phyloP scores from a whole-genome alignment of 2,113 vertebrate species.

The Microcebus ravelobensis region DNA sequence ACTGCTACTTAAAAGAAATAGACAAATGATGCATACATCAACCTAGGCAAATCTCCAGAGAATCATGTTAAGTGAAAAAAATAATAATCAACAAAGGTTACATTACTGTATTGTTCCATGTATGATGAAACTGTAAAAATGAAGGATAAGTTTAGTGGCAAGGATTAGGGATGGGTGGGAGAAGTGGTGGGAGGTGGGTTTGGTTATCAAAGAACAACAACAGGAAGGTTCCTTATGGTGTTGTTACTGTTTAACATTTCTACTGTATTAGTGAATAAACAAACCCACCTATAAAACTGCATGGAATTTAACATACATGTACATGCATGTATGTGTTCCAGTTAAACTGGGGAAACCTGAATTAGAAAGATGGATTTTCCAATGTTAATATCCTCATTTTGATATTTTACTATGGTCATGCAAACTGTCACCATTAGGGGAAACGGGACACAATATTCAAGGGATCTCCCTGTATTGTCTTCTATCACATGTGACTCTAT shows the following conservation, averaged over 20 bases:
- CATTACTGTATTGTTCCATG: not conserved
- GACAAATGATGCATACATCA: not conserved
- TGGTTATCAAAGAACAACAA: not conserved
- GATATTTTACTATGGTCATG: not conserved
- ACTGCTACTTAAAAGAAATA: not conserved
- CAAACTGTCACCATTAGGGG: not conserved
- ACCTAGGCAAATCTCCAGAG: not conserved
- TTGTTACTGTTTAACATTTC: not conserved
- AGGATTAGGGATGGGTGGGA: not conserved
- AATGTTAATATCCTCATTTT: not conserved
- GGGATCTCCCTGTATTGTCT: not conserved
- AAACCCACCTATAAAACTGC: not conserved
- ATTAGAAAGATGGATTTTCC: not conserved
- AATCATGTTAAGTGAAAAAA: not conserved
- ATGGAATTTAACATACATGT: not conserved
- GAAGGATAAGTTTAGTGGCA: not conserved
- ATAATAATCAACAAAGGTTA: not conserved
- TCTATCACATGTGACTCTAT: not conserved
- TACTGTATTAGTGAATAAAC: not conserved
- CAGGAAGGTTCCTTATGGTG: not conserved
- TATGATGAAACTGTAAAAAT: not conserved
- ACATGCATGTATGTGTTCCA: not conserved
- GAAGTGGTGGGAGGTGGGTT: not conserved
- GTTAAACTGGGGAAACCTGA: not conserved
- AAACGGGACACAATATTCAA: not conserved